Conservation (phyloP, 2,113 vertebrate genomes). For the Corythornis madagascariensis region DNA sequence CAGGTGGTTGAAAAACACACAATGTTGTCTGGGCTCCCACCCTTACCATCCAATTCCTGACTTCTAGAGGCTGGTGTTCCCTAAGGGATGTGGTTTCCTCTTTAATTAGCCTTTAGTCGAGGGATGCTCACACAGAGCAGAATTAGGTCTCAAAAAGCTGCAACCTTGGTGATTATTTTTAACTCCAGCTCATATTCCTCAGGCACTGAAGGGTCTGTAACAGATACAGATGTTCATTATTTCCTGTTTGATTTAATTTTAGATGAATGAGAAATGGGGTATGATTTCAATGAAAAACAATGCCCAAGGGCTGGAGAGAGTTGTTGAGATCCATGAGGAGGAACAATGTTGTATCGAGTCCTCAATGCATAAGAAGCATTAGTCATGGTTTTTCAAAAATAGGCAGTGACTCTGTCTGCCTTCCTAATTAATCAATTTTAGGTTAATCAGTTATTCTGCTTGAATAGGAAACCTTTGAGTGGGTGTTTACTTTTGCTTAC, state of each 20-base stretch:
- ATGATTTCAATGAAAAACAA: conserved; percentile 1
- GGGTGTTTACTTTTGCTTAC: not conserved
- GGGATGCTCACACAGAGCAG: fast-evolving
- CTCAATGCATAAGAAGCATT: not conserved
- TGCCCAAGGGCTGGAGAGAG: not conserved
- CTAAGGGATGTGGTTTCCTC: not conserved
- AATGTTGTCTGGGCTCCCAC: not conserved
- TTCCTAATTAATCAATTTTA: not conserved
- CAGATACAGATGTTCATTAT: not conserved
- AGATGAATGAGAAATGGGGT: not conserved
- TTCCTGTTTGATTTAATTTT: conserved; percentile 24
- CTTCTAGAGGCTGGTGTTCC: not conserved
- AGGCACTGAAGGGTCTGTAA: not conserved
- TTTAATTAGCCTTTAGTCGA: not conserved
- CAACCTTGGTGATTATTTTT: not conserved
- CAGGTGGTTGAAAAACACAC: not conserved
- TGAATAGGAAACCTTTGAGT: not conserved
- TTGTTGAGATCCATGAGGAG: not conserved
- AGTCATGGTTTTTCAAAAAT: not conserved
- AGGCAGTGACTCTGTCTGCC: not conserved
- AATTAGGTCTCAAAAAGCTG: not conserved
- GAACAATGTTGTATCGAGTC: not conserved
- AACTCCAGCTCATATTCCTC: not conserved
- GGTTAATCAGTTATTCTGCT: conserved; percentile 22
- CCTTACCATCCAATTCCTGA: not conserved